phyloP scores from a whole-genome alignment of 2,888 invertebrate genomes.

The Scaeva pyrastri region DNA sequence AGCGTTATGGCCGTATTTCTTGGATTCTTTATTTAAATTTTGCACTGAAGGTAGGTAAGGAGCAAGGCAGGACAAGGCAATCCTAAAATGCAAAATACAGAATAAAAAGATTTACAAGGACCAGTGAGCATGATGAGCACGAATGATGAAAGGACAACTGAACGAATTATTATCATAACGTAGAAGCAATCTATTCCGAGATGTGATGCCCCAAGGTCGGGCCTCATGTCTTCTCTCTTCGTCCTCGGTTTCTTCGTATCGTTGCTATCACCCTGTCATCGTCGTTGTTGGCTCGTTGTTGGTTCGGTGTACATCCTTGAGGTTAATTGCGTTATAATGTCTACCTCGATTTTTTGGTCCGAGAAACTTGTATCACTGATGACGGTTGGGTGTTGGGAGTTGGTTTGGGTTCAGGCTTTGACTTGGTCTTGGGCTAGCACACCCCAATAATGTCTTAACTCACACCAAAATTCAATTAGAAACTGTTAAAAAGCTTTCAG shows the following conservation, averaged over 20 bases:
- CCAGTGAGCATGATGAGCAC: constrained; percentile 23
- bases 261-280: background rate
- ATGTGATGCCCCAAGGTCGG: constrained; percentile 66
- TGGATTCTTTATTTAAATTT: constrained; percentile 39
- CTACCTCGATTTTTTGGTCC: constrained; percentile 45
- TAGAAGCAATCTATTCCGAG: constrained; percentile 69
- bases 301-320: constrained; percentile 44
- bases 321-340: constrained; percentile 71
- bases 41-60: background rate
- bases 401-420: too few species aligned
- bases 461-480: constrained; percentile 69
- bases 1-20: background rate
- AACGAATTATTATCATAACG: constrained; percentile 41
- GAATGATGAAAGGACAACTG: constrained; percentile 19
- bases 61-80: background rate
- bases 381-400: background rate
- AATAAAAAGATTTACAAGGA: constrained; percentile 25
- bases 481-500: constrained; percentile 71
- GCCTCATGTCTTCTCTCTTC: too few species aligned
- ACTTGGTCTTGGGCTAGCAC: too few species aligned
- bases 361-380: constrained; percentile 24
- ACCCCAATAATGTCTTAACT: background rate
- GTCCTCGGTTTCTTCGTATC: too few species aligned
- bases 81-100: constrained; percentile 6
- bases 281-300: background rate